Evolutionary conservation across 2,113 vertebrate genomes (phyloP), one percentile per base, ranked within the genome.

Genomic region (Protobothrops flavoviridis): DNA sequence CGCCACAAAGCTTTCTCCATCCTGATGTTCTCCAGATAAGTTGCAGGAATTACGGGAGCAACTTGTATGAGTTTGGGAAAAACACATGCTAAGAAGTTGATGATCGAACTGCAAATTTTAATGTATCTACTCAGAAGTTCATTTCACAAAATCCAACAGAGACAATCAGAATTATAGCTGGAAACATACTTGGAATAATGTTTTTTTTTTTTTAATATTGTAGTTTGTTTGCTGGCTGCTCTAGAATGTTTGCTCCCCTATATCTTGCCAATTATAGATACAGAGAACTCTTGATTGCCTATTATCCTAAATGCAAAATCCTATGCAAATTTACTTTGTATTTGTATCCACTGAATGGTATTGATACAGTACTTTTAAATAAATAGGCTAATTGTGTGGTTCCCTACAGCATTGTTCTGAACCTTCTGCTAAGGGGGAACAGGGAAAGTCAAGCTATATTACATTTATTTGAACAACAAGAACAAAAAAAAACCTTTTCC

Each of bases 1-100:
- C 95, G 91, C 85, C 95, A 90, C 92, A 94, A 56, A 93, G 88
- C 55, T 56, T 20, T 56, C 55, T 56, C 55, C 55, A 56, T 56
- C 55, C 17, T 56, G 55, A 17, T 56, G 24, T 95, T 94, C 33
- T 92, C 90, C 92, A 94, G 81, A 92, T 17, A 6, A 5, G 3
- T 56, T 20, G 55, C 55, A 56, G 15, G 55, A 56, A 56, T 20
- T 56, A 56, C 20, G 15, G 55, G 55, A 56, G 17, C 55, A 56
- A 20, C 55, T 56, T 56, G 55, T 56, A 20, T 4, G 55, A 17
- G 5, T 56, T 56, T 56, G 55, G 55, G 55, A 56, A 56, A 56
- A 56, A 20, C 17, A 15, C 20, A 5, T 56, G 55, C 55, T 56
- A 56, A 56, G 55, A 56, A 56, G 55, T 56, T 56, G 4, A 20